Conservation (phyloP, 2,797 vertebrate species). For the Gymnoscopelus microlampas region DNA sequence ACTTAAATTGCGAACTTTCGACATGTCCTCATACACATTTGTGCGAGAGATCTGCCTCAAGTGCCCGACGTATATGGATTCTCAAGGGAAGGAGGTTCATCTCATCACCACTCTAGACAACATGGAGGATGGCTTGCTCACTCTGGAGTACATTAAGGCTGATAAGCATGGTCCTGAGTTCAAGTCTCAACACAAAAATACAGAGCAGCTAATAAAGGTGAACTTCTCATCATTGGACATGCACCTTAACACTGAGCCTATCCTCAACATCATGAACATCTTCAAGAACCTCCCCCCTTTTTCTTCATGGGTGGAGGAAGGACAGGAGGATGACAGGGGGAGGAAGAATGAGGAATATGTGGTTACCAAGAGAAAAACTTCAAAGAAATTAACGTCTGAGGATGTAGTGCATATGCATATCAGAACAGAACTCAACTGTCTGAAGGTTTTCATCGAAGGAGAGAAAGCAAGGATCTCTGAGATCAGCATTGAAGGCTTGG, state of each 20-base stretch:
- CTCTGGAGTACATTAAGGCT: constrained; percentile 90
- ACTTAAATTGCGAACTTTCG: constrained; percentile 89
- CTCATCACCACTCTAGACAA: constrained; percentile 96
- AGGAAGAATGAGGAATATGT: constrained; percentile 84
- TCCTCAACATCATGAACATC: constrained; percentile 91
- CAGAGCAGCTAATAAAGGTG: constrained; percentile 92
- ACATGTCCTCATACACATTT: constrained; percentile 91
- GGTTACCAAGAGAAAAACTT: constrained; percentile 69
- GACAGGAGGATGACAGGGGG: constrained; percentile 75
- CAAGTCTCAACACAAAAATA: constrained; percentile 85
- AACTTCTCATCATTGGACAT: constrained; percentile 96
- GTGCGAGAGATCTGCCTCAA: constrained; percentile 92
- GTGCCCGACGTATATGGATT: constrained; percentile 93
- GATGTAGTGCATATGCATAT: constrained; percentile 90
- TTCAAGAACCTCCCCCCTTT: constrained; percentile 88
- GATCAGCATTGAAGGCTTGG: constrained; percentile 94
- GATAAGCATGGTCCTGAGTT: constrained; percentile 90
- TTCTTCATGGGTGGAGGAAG: constrained; percentile 78
- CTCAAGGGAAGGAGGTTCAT: constrained; percentile 88
- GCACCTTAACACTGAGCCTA: constrained; percentile 94
- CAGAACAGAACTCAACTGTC: constrained; percentile 89
- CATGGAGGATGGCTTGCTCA: constrained; percentile 90
- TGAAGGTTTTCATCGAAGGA: constrained; percentile 93
- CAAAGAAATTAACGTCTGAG: constrained; percentile 85
- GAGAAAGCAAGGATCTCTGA: constrained; percentile 91